These are phyloP conservation scores for Camelus bactrianus DNA, from an alignment of 2,113 vertebrate species.

Conservation along the genomic window DNA sequence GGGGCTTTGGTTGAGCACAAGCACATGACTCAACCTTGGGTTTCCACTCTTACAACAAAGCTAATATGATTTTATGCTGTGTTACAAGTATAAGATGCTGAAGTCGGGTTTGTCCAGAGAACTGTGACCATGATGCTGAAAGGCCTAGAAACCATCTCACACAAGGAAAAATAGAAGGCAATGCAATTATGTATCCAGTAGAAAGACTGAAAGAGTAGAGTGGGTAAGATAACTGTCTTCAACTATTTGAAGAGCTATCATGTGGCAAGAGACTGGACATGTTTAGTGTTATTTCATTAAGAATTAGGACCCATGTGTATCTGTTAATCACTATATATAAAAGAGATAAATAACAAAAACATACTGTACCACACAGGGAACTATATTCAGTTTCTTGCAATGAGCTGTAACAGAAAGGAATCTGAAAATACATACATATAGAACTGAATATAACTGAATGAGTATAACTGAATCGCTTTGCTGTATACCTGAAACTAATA, in stretches of 20 bases:
- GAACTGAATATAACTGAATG: no score
- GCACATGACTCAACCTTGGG: neutral
- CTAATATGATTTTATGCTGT: neutral
- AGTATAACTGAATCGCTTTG: no score
- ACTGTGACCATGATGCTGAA: neutral
- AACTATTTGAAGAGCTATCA: neutral
- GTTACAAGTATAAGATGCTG: neutral
- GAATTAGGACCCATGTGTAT: neutral
- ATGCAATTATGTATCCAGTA: neutral
- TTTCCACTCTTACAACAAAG: slow-evolving; percentile 13
- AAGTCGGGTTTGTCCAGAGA: neutral
- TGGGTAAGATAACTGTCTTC: neutral
- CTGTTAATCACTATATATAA: no score
- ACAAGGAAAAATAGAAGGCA: neutral
- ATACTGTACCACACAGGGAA: no score
- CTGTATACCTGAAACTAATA: no score
- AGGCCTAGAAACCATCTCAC: neutral
- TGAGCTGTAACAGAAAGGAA: no score
- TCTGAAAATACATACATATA: no score
- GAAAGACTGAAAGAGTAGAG: neutral
- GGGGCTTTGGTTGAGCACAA: neutral
- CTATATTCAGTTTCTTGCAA: no score
- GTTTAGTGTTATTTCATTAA: neutral
- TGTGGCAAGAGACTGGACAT: neutral
- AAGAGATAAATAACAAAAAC: no score